Evolutionary conservation across 2,797 vertebrate genomes (phyloP), one percentile per base, ranked within the genome.

Genomic region (Perodicticus potto): DNA sequence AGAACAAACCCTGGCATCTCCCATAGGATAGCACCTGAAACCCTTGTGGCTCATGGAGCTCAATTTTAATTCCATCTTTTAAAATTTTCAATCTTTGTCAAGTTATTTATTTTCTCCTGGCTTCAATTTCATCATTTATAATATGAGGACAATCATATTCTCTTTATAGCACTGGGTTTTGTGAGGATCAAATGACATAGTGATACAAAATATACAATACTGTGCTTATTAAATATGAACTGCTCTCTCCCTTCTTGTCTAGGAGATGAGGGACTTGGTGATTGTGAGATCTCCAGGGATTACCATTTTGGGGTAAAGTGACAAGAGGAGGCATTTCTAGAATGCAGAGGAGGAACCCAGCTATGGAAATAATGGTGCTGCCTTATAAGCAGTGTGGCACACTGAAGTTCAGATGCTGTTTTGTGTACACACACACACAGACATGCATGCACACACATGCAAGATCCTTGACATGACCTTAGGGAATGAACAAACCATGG

Each of bases 91-190:
- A 4, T 57, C 72, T 69, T 29, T 25, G 57, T 25, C 29, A 63
- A 84, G 34, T 74, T 43, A 65, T 7, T 57, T 74, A 61, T 78
- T 93, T 93, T 78, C 25, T 73, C 77, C 70, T 93, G 59, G 43
- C 9, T 43, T 69, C 12, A 70, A 20, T 93, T 89, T 90, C 53
- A 25, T 96, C 19, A 84, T 76, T 72, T 90, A 63, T n/a, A 55
- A 63, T 43, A 67, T 80, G 29, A 63, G 29, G 16, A 85, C 19
- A 57, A 34, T 69, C 57, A 49, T 22, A 12, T 2, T 61, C 37
- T 92, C 16, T 87, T 29, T 89, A 12, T 2, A 34, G 14, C 11
- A 40, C 25, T 59, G 76, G 37, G 13, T 78, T 92, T 91, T 86
- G 16, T 70, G 63, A 86, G n/a, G 80, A 76, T 76, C 22, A 63